Conservation (phyloP, 1,140 invertebrate species). For the Caenorhabditis tropicalis region DNA sequence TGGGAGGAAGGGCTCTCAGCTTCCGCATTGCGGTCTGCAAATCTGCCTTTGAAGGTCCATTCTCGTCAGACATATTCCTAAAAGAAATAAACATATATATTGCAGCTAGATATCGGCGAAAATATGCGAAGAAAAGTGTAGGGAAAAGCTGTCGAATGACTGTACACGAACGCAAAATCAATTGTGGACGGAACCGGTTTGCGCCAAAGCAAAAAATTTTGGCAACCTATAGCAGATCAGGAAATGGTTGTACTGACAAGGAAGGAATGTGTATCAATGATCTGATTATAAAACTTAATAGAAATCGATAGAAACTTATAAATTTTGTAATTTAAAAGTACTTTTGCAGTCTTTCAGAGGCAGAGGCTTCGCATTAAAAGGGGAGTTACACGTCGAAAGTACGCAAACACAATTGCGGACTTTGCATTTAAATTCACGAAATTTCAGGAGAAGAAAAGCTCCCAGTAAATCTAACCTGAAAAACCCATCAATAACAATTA, state of each 20-base stretch:
- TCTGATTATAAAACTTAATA: not conserved
- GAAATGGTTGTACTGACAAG: conserved; percentile 13
- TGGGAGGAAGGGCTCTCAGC: conserved; percentile 55
- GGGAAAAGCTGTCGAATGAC: not conserved
- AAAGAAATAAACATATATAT: not conserved
- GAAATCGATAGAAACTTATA: not conserved
- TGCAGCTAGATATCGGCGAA: no score
- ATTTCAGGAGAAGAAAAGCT: not conserved
- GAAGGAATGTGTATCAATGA: not conserved
- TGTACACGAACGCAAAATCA: conserved; percentile 20
- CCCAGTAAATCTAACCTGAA: no score
- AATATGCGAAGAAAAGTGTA: not conserved
- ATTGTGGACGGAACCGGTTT: conserved; percentile 7
- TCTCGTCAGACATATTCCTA: conserved; percentile 58
- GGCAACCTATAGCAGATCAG: not conserved
- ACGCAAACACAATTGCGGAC: conserved; percentile 26
- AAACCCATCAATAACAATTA: no score
- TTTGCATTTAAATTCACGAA: not conserved
- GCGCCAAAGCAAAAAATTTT: not conserved
- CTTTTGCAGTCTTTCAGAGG: not conserved
- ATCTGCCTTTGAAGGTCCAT: conserved; percentile 55
- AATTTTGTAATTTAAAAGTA: not conserved
- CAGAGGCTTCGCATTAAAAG: not conserved
- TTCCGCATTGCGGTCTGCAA: conserved; percentile 54
- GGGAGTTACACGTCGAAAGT: conserved; percentile 3